Evolutionary conservation across 2,113 vertebrate species (phyloP), one percentile per base, ranked within the genome.

Genomic region (Syrrhaptes paradoxus): DNA sequence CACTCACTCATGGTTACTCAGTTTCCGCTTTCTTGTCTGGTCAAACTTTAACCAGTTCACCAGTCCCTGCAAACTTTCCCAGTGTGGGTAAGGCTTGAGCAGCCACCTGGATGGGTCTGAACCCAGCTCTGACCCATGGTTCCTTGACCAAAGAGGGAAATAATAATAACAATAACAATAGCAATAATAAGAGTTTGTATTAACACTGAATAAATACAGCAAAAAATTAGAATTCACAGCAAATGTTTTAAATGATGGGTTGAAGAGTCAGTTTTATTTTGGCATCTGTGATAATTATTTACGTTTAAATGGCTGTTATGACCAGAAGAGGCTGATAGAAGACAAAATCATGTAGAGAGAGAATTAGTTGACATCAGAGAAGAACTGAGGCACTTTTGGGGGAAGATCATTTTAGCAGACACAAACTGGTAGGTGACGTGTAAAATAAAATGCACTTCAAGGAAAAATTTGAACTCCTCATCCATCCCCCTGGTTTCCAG

Each of bases 31-130:
- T 85, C 58, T 82, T 51, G 65, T 49, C 74, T 89, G 31, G 81
- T 89, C 74, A 94, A 89, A 95, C 52, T 87, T 71, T 91, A 93
- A 72, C 70, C 45, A 72, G 34, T 75, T 95, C 5, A 3, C 32
- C 46, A 26, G 48, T 52, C 22, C 34, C 48, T 67, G 29, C 41
- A 31, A 78, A 89, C 17, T 76, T 91, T 75, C 62, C 54, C 49
- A 54, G 67, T 12, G 36, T 52, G 79, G 62, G 45, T 61, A 61
- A 91, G 25, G 21, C 14, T 48, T 31, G n/a, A 77, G 43, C 41
- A 41, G 24, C 25, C 2, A 0, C 38, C n/a, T 2, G 1, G 13
- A 32, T 29, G 26, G 28, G 34, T 18, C 29, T 51, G 34, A 84
- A 68, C 26, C 31, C 2, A 1, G 26, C 65, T 78, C 36, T 0